Percentiles rank a stretch among this genome's conserved stretches.
These are phyloP conservation scores for Chrosomus eos DNA, from an alignment of 2,797 vertebrate genomes.

Conservation along the genomic window DNA sequence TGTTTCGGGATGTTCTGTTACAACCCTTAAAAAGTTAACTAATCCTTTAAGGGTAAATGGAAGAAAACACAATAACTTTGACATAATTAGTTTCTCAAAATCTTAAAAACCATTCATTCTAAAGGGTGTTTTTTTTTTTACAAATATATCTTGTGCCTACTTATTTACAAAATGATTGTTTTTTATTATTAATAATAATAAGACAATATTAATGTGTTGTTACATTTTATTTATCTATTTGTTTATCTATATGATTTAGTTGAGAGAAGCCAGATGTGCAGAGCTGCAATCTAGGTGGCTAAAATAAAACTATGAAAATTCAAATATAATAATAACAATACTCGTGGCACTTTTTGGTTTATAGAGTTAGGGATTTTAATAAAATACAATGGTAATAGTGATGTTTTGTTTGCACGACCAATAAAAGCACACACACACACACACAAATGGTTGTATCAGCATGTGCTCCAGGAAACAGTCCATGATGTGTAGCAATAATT, in stretches of 20 bases:
- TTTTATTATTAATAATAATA: neutral
- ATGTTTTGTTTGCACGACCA: neutral
- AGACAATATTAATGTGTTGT: too few species aligned
- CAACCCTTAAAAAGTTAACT: too few species aligned
- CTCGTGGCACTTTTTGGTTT: too few species aligned
- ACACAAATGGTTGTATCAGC: neutral
- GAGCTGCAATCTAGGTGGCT: neutral
- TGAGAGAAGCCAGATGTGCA: neutral
- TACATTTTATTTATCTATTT: neutral
- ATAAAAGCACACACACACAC: too few species aligned
- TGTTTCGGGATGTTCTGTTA: too few species aligned
- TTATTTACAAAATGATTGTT: neutral
- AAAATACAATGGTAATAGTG: neutral
- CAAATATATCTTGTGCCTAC: neutral
- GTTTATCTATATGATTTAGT: neutral
- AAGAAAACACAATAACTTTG: neutral
- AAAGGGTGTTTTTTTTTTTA: neutral
- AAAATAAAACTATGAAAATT: neutral
- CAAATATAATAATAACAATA: neutral
- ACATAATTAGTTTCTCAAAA: neutral
- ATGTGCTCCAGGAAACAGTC: neutral
- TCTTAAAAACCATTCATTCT: neutral
- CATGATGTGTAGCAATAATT: conserved; percentile 5
- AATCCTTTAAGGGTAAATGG: conserved; percentile 3
- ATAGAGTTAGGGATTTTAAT: neutral